phyloP scores from a whole-genome alignment of 2,797 vertebrate species.

The Coregonus suidteri region DNA sequence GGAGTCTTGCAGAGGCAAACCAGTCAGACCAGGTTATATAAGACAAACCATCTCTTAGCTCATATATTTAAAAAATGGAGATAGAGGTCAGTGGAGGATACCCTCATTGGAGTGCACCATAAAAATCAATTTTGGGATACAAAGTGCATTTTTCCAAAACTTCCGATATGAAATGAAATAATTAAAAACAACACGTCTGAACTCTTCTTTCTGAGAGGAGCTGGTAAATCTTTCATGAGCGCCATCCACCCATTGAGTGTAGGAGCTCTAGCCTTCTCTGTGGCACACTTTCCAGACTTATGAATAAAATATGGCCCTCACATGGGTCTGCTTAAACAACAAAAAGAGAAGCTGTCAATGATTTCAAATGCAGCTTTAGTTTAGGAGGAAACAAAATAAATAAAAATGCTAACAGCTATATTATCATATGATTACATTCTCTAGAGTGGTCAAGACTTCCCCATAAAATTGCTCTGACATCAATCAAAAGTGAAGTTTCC shows the following conservation, averaged over 20 bases:
- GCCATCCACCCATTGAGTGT: conserved; percentile 56
- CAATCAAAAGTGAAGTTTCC: conserved; percentile 42
- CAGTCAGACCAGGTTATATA: not conserved
- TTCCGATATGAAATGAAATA: conserved; percentile 62
- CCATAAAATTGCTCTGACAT: conserved; percentile 6
- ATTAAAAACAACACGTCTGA: conserved; percentile 62
- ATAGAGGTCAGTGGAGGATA: conserved; percentile 22
- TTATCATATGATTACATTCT: conserved; percentile 11
- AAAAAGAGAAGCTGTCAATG: conserved; percentile 60
- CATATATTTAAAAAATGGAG: conserved; percentile 43
- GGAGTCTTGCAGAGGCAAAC: not conserved
- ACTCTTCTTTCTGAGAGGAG: conserved; percentile 53
- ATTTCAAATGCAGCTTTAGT: conserved; percentile 54
- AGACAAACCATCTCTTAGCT: not conserved
- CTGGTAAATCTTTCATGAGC: conserved; percentile 72
- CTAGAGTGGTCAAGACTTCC: conserved; percentile 36
- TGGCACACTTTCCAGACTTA: conserved; percentile 67
- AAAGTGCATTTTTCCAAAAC: conserved; percentile 46
- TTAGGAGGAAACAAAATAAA: conserved; percentile 9
- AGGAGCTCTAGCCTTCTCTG: conserved; percentile 58
- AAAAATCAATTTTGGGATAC: conserved; percentile 35
- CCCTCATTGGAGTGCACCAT: conserved; percentile 20
- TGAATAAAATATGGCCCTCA: conserved; percentile 61
- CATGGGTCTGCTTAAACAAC: conserved; percentile 67
- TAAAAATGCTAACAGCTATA: conserved; percentile 9